These are phyloP conservation scores for Lamprologus lemairii DNA, from an alignment of 2,113 vertebrate genomes.

Conservation along the genomic window DNA sequence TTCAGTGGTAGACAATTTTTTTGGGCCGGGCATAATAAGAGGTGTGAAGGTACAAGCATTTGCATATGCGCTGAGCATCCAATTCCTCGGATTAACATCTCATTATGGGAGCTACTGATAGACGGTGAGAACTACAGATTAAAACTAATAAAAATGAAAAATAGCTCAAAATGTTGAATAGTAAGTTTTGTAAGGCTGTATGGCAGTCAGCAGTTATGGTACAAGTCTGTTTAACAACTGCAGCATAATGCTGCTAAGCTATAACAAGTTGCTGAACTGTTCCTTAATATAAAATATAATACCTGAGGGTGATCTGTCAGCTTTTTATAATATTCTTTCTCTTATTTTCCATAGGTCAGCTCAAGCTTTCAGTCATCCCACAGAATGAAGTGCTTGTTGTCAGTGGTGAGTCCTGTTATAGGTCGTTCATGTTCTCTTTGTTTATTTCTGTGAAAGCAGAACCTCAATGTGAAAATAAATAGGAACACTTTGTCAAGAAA, in stretches of 20 bases:
- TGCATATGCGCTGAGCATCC: neutral
- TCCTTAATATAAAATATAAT: neutral
- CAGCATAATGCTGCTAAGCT: neutral
- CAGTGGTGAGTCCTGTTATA: slow-evolving; percentile 48
- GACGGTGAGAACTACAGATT: neutral
- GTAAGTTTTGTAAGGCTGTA: neutral
- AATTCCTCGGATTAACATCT: neutral
- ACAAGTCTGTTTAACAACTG: neutral
- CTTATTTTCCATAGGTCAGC: slow-evolving; percentile 47
- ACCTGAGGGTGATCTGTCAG: neutral
- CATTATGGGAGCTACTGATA: neutral
- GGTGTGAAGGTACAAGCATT: neutral
- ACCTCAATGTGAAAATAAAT: neutral
- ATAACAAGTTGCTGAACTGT: neutral
- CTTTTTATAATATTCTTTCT: neutral
- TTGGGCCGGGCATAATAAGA: neutral
- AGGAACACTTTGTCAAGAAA: neutral
- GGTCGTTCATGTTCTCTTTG: neutral
- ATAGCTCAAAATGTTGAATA: neutral
- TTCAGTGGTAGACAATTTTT: neutral
- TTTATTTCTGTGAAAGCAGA: neutral
- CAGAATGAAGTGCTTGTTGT: slow-evolving; percentile 47
- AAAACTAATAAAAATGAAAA: neutral
- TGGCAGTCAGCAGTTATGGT: neutral
- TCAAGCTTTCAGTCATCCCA: slow-evolving; percentile 59